Percentiles rank a stretch among this genome's conserved stretches.
These are phyloP conservation scores for Amphimallon solstitiale DNA, from an alignment of 2,888 invertebrate species.

Conservation along the genomic window DNA sequence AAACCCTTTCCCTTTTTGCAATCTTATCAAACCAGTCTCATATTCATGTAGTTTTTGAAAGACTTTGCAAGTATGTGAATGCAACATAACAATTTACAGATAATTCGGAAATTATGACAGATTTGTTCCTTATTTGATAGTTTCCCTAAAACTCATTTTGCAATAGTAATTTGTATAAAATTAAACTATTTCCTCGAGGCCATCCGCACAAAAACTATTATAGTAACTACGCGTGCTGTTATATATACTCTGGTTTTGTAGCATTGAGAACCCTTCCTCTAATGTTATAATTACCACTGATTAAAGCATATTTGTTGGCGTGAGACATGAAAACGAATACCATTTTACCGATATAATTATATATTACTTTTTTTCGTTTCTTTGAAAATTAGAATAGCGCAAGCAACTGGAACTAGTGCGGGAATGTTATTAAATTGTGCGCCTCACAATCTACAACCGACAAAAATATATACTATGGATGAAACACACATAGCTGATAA, in stretches of 20 bases:
- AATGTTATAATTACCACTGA: not conserved
- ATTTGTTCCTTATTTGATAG: too few relatives aligned
- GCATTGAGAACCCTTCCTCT: not conserved
- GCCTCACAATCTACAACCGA: too few relatives aligned
- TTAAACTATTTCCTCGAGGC: not conserved
- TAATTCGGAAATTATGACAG: too few relatives aligned
- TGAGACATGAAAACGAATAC: conserved; percentile 1
- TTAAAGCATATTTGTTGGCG: not conserved
- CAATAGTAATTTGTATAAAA: not conserved
- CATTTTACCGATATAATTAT: conserved; percentile 1
- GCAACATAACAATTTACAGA: too few relatives aligned
- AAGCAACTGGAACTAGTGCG: not conserved
- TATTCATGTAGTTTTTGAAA: too few relatives aligned
- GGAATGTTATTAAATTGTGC: not conserved
- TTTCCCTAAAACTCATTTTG: too few relatives aligned
- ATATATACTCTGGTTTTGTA: not conserved
- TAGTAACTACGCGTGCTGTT: not conserved
- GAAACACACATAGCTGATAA: too few relatives aligned
- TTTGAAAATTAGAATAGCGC: not conserved
- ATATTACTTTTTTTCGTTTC: not conserved
- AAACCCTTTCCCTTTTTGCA: too few relatives aligned
- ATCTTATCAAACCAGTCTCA: too few relatives aligned
- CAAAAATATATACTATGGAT: too few relatives aligned
- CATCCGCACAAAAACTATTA: not conserved
- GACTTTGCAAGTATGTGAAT: too few relatives aligned